Evolutionary conservation across 2,113 vertebrate species (phyloP).

Genomic region (Petaurus breviceps): DNA sequence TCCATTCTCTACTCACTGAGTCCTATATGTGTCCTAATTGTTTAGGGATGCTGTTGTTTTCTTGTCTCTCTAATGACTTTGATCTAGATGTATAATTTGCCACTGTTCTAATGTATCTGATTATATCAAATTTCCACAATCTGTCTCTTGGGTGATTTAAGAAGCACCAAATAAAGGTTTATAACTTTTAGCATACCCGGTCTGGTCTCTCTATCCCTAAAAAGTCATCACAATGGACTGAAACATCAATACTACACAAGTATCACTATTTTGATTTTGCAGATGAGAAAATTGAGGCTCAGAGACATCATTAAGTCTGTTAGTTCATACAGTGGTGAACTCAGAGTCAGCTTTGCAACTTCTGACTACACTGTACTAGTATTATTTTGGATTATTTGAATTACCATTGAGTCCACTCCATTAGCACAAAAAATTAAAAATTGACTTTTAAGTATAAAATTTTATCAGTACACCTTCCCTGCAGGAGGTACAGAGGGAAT

Average conservation of each 20-base stretch:
- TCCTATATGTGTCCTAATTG: neutral
- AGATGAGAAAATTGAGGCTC: neutral
- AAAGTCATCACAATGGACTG: neutral
- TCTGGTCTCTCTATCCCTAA: neutral
- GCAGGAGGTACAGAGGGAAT: neutral
- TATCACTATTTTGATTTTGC: neutral
- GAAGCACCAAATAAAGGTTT: neutral
- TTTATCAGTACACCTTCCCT: constrained; percentile 9
- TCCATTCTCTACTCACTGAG: neutral
- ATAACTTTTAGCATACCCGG: neutral
- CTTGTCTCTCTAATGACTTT: neutral
- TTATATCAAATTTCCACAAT: neutral
- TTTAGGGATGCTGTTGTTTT: neutral
- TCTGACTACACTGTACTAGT: constrained; percentile 23
- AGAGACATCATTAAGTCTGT: neutral
- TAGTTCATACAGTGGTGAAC: neutral
- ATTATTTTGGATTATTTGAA: constrained; percentile 28
- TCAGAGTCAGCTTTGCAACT: constrained; percentile 28
- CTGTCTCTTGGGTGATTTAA: neutral
- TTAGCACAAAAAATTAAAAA: constrained; percentile 46
- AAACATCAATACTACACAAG: neutral
- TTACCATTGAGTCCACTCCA: constrained; percentile 16
- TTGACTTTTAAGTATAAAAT: constrained; percentile 42
- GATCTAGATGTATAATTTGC: neutral
- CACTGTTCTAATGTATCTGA: neutral